Conservation (phyloP, 2,113 vertebrate genomes). For the Anhinga rufa region DNA sequence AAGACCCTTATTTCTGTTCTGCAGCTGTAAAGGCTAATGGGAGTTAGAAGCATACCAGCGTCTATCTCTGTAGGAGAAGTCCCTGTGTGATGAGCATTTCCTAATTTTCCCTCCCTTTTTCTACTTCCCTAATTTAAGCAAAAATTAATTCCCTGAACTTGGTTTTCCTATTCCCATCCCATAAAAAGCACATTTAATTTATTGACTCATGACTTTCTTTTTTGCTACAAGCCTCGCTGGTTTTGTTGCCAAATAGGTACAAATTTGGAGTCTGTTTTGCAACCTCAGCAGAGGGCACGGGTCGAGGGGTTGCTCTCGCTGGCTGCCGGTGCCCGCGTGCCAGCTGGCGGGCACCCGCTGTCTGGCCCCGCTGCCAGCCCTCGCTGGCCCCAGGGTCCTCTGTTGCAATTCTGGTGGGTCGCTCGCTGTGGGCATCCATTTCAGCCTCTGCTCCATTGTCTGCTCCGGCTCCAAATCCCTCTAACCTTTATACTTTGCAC, state of each 20-base stretch:
- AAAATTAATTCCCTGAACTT: background rate
- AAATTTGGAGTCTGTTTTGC: background rate
- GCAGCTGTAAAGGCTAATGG: background rate
- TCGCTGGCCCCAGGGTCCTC: background rate
- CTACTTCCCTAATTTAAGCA: background rate
- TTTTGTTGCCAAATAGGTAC: background rate
- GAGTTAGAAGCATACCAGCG: background rate
- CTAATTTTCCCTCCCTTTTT: background rate
- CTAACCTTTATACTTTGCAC: constrained; percentile 59
- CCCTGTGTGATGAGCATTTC: background rate
- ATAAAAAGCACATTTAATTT: background rate
- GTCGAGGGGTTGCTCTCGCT: constrained; percentile 2
- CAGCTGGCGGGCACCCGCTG: background rate
- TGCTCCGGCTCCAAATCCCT: background rate
- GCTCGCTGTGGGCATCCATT: background rate
- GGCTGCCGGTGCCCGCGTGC: background rate
- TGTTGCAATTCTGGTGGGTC: constrained; percentile 55
- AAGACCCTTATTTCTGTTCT: background rate
- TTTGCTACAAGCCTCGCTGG: background rate
- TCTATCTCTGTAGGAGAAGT: background rate
- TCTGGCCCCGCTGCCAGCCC: constrained; percentile 20
- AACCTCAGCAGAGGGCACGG: constrained; percentile 54
- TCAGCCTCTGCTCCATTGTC: constrained; percentile 8
- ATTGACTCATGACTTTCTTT: background rate
- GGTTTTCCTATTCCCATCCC: background rate